Conservation (phyloP, 1,140 invertebrate genomes). For the Micrasema longulum region DNA sequence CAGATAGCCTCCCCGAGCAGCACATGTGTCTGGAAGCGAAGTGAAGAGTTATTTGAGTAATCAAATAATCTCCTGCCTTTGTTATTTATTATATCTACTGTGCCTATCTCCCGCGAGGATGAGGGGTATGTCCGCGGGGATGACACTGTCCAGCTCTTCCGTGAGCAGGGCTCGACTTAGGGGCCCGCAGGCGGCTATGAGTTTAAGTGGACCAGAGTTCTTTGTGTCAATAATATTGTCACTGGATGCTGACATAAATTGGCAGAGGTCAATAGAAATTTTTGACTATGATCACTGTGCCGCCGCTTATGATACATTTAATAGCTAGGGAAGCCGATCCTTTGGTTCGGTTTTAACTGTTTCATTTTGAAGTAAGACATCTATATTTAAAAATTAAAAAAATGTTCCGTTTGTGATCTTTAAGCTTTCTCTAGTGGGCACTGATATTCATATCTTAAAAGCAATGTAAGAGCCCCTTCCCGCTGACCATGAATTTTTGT, state of each 20-base stretch:
- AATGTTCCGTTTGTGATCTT: no score
- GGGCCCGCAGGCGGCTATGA: not conserved
- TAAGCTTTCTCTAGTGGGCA: no score
- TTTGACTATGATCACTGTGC: constrained; percentile 9
- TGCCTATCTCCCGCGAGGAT: not conserved
- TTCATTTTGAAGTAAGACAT: constrained; percentile 12
- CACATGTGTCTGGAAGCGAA: no score
- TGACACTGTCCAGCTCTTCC: not conserved
- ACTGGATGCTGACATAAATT: not conserved
- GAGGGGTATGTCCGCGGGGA: not conserved
- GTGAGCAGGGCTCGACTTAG: not conserved
- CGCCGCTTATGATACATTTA: not conserved
- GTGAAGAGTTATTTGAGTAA: no score
- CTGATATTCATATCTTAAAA: no score
- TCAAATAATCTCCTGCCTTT: no score
- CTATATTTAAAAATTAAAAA: not conserved
- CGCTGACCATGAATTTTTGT: no score
- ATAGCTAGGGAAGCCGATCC: not conserved
- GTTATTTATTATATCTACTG: no score
- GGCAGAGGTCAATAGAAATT: not conserved
- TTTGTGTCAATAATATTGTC: not conserved
- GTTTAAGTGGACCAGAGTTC: not conserved
- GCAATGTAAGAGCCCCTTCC: no score
- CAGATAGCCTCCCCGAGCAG: no score
- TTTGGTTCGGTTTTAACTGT: not conserved